phyloP scores from a whole-genome alignment of 1,140 invertebrate genomes.

The Bombus soroeensis region DNA sequence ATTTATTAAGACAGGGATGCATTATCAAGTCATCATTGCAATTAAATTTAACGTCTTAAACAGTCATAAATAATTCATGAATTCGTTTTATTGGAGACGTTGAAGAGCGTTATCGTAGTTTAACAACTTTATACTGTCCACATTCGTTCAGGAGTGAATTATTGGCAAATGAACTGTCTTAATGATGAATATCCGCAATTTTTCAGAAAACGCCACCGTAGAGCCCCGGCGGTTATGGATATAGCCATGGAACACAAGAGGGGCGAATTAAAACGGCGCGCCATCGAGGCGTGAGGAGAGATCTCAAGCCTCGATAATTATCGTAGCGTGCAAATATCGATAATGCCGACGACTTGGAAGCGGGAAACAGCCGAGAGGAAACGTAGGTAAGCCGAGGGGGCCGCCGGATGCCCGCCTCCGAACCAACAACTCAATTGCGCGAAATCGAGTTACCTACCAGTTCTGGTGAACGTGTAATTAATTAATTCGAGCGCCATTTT shows the following conservation, averaged over 20 bases:
- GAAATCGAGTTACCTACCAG: constrained; percentile 78
- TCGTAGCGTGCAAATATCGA: constrained; percentile 78
- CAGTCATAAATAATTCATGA: background rate
- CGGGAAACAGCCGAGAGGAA: constrained; percentile 47
- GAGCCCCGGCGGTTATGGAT: background rate
- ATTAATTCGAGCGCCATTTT: constrained; percentile 79
- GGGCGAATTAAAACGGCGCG: constrained; percentile 1
- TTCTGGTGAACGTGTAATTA: constrained; percentile 77
- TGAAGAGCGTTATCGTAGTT: background rate
- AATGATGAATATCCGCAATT: constrained; percentile 7
- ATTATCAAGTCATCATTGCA: background rate
- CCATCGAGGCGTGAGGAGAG: constrained; percentile 19
- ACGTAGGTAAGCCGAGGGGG: constrained; percentile 50
- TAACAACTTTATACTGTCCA: background rate
- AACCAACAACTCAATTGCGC: constrained; percentile 77
- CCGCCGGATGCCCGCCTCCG: constrained; percentile 44
- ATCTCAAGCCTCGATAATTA: constrained; percentile 73
- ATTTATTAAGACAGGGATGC: background rate
- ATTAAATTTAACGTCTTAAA: constrained; percentile 8
- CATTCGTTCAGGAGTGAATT: background rate
- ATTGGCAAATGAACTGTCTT: background rate
- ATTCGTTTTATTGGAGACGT: background rate
- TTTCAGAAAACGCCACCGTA: background rate
- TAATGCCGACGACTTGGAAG: constrained; percentile 61
- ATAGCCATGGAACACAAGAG: background rate